Evolutionary conservation across 2,113 vertebrate species (phyloP).

Genomic region (Lagopus muta): DNA sequence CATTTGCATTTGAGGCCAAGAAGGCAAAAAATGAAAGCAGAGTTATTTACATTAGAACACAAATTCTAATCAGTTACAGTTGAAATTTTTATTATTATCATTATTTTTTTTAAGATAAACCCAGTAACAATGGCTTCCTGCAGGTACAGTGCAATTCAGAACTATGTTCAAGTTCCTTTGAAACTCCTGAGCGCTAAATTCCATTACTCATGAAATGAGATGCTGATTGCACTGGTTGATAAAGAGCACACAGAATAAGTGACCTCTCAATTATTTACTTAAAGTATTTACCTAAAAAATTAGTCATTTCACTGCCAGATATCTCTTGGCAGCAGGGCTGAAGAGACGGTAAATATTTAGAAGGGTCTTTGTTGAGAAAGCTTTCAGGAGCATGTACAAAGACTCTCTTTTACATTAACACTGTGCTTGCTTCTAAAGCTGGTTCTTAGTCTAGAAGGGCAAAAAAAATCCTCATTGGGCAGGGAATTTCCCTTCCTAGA

Average conservation of each 20-base stretch:
- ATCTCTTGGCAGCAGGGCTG: background rate
- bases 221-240: background rate
- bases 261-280: background rate
- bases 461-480: background rate
- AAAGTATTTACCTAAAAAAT: background rate
- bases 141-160: background rate
- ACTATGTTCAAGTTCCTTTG: background rate
- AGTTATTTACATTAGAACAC: background rate
- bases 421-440: background rate
- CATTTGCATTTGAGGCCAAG: background rate
- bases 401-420: background rate
- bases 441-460: background rate
- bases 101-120: background rate
- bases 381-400: background rate
- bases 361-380: background rate
- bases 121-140: background rate
- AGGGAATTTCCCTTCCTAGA: background rate
- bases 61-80: background rate
- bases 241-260: background rate
- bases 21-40: background rate
- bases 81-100: too few relatives aligned
- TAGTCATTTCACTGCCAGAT: background rate
- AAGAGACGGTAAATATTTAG: background rate
- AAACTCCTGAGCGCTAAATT: background rate
- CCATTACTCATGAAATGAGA: background rate